These are phyloP conservation scores for Rutpela maculata DNA, from an alignment of 2,888 invertebrate species.

Conservation along the genomic window DNA sequence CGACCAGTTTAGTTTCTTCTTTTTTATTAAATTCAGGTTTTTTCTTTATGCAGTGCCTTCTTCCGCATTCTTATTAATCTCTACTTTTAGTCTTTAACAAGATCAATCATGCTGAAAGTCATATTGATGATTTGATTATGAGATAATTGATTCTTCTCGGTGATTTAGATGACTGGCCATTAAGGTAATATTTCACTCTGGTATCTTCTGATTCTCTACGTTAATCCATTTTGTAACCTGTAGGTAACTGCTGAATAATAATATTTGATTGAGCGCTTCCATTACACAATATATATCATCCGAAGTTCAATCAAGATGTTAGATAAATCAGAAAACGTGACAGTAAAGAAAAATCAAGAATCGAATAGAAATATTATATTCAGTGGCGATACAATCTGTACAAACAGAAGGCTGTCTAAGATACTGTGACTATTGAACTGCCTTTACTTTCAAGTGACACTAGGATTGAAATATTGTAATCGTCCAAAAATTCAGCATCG, in stretches of 20 bases:
- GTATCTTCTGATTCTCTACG: slow-evolving; percentile 42
- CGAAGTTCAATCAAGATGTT: slow-evolving; percentile 23
- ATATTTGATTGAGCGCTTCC: slow-evolving; percentile 44
- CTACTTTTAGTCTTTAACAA: slow-evolving; percentile 40
- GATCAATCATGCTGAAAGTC: slow-evolving; percentile 46
- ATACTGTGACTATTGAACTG: too few species aligned
- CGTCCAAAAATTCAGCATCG: too few species aligned
- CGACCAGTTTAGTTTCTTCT: slow-evolving; percentile 34
- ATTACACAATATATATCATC: slow-evolving; percentile 31
- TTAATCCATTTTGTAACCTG: slow-evolving; percentile 46
- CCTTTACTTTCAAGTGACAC: too few species aligned
- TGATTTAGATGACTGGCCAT: slow-evolving; percentile 48
- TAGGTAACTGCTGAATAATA: slow-evolving; percentile 44
- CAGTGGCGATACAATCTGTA: too few species aligned
- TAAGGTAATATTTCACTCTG: slow-evolving; percentile 46
- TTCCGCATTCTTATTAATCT: slow-evolving; percentile 39
- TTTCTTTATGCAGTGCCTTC: slow-evolving; percentile 13
- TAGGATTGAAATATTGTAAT: too few species aligned
- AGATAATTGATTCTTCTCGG: slow-evolving; percentile 51
- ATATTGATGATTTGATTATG: slow-evolving; percentile 47
- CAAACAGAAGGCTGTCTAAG: too few species aligned
- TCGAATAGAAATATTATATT: background rate
- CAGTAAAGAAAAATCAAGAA: background rate
- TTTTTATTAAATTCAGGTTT: background rate
- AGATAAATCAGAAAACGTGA: background rate